A percentile compares a stretch with the other conserved stretches of the same genome.
These are phyloP conservation scores for Vidua macroura DNA, from an alignment of 2,113 vertebrate species.

Conservation along the genomic window DNA sequence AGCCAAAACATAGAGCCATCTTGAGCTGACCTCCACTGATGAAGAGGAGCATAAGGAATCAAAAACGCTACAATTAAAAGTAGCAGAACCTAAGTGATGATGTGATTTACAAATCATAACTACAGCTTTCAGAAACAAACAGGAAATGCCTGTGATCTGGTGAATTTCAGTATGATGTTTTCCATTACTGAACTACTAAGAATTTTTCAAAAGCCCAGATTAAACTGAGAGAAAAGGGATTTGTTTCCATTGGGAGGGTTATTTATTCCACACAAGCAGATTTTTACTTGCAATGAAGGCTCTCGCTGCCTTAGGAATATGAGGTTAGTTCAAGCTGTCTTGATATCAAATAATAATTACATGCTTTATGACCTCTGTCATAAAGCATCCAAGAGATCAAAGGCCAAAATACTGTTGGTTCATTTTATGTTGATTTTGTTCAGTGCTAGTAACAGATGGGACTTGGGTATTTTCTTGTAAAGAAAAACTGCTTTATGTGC, in stretches of 20 bases:
- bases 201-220: not conserved
- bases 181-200: not conserved
- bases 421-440: slow-evolving; percentile 38
- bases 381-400: slow-evolving; percentile 53
- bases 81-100: not conserved
- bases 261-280: not conserved
- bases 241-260: not conserved
- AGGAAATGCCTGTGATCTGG: not conserved
- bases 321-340: slow-evolving; percentile 45
- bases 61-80: not conserved
- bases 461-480: not conserved
- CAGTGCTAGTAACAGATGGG: slow-evolving; percentile 17
- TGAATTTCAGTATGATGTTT: not conserved
- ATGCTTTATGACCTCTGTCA: slow-evolving; percentile 49
- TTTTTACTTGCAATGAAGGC: not conserved
- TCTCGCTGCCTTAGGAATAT: slow-evolving; percentile 34
- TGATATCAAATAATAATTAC: slow-evolving; percentile 47
- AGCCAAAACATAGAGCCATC: not conserved
- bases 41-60: not conserved
- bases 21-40: not conserved
- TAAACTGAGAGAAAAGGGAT: not conserved
- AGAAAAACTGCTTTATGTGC: not conserved
- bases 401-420: slow-evolving; percentile 39
- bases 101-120: not conserved
- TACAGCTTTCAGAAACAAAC: not conserved